Percentiles rank a stretch among this genome's conserved stretches.
Evolutionary conservation across 2,888 invertebrate genomes (phyloP).

Genomic region (Corbicula japonica): DNA sequence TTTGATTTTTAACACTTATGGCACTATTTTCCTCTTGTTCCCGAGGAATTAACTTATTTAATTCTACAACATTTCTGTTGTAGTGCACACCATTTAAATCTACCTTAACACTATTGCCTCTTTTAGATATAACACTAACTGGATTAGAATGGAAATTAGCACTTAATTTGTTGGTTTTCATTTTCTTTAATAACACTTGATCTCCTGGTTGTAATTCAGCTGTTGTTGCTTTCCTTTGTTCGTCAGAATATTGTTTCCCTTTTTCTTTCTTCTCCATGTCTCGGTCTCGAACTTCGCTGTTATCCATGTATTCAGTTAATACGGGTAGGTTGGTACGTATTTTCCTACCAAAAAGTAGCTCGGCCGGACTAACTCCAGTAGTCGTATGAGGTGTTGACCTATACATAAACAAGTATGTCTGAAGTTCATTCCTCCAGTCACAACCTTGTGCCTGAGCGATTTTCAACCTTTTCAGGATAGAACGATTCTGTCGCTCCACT

Average conservation of each 20-base stretch:
- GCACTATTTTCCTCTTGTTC: no score
- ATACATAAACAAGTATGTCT: constrained; percentile 53
- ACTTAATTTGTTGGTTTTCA: constrained; percentile 53
- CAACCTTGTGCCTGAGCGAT: constrained; percentile 57
- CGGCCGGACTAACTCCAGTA: constrained; percentile 55
- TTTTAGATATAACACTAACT: constrained; percentile 1
- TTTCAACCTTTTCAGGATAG: constrained; percentile 50
- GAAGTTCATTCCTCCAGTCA: constrained; percentile 45
- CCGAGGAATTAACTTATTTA: no score
- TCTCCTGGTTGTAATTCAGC: constrained; percentile 57
- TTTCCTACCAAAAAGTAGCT: constrained; percentile 55
- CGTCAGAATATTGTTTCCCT: no score
- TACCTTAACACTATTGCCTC: no score
- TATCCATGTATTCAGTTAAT: no score
- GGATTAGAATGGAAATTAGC: background rate
- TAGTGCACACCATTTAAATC: no score
- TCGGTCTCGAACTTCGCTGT: no score
- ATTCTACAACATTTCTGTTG: no score
- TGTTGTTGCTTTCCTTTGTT: no score
- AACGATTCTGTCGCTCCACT: constrained; percentile 59
- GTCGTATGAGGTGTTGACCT: constrained; percentile 53
- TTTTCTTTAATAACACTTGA: constrained; percentile 51
- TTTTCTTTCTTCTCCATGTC: no score
- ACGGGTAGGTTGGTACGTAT: constrained; percentile 56
- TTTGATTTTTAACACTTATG: no score